Conservation (phyloP, 2,797 vertebrate species). For the Gallinago solitaria region DNA sequence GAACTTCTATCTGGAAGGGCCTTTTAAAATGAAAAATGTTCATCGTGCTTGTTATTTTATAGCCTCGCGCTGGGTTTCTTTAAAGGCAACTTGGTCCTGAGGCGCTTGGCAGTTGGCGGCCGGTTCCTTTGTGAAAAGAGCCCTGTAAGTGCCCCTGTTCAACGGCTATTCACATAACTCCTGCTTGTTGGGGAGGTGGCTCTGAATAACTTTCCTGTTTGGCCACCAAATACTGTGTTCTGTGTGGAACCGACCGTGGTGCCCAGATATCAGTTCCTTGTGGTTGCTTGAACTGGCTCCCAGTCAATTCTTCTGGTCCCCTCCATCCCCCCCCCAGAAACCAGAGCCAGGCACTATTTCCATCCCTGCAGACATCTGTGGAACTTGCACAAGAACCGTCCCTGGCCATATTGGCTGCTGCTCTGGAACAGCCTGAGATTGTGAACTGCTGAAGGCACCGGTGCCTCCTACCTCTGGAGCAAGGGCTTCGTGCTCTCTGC, state of each 20-base stretch:
- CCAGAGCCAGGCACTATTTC: not conserved
- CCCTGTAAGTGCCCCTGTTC: not conserved
- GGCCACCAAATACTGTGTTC: not conserved
- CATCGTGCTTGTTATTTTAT: not conserved
- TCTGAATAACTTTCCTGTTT: not conserved
- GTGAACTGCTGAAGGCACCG: fast-evolving
- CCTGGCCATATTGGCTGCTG: not conserved
- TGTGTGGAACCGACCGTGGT: not conserved
- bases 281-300: not conserved
- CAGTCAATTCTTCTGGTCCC: not conserved
- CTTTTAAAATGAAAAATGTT: not conserved
- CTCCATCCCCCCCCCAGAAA: not conserved
- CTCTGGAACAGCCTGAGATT: not conserved
- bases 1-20: not conserved
- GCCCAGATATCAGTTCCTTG: not conserved
- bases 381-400: not conserved
- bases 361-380: not conserved
- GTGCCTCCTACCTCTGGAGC: not conserved
- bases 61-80: not conserved
- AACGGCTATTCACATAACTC: not conserved
- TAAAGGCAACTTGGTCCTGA: not conserved
- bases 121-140: not conserved
- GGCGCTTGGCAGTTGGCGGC: not conserved
- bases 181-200: not conserved
- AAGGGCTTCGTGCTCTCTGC: not conserved